A percentile compares a stretch with the other conserved stretches of the same genome.
These are phyloP conservation scores for Priapulus caudatus DNA, from an alignment of 2,888 invertebrate genomes.

Conservation along the genomic window DNA sequence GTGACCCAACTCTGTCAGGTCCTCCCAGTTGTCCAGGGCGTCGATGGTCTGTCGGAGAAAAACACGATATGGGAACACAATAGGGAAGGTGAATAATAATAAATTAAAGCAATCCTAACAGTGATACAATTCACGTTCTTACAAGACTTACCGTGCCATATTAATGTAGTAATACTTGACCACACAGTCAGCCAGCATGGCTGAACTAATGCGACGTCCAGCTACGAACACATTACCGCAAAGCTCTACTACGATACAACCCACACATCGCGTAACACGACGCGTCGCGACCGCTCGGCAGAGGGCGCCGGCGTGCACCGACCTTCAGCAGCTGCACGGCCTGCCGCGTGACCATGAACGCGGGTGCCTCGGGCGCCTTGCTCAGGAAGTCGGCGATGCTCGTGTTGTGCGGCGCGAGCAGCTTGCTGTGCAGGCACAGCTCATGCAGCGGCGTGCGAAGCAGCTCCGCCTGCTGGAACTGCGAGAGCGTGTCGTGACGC, in stretches of 20 bases:
- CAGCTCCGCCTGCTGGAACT: conserved; percentile 72
- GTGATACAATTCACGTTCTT: too few relatives aligned
- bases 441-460: conserved; percentile 77
- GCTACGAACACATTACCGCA: too few relatives aligned
- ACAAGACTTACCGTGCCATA: too few relatives aligned
- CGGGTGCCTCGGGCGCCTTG: conserved; percentile 74
- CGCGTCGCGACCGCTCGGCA: too few relatives aligned
- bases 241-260: too few relatives aligned
- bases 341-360: conserved; percentile 58
- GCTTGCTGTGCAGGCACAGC: conserved; percentile 70
- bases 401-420: conserved; percentile 59
- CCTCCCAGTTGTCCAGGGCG: conserved; percentile 70
- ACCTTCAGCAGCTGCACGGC: conserved; percentile 51
- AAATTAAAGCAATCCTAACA: too few relatives aligned
- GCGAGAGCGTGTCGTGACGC: conserved; percentile 53
- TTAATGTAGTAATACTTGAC: too few relatives aligned
- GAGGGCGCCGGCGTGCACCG: too few relatives aligned
- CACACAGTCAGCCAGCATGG: too few relatives aligned
- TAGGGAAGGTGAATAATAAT: too few relatives aligned
- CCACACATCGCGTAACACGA: too few relatives aligned
- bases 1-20: conserved; percentile 71
- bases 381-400: conserved; percentile 70
- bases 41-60: conserved; percentile 68
- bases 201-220: too few relatives aligned
- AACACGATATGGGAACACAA: neutral